Base-by-base conservation (phyloP, 2,888 invertebrate species). In the Sarcophaga carnaria region DNA sequence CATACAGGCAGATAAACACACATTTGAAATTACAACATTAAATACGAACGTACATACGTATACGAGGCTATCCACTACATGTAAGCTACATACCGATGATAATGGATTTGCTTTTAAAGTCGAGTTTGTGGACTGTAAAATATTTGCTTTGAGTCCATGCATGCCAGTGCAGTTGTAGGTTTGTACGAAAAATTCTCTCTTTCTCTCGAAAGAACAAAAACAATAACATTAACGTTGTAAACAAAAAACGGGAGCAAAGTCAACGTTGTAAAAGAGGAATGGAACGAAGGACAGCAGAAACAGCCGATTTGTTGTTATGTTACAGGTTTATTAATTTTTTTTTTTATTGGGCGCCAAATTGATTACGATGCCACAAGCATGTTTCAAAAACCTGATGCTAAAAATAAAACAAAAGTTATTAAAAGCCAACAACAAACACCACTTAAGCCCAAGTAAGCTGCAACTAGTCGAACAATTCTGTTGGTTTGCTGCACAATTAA, bases 321-420 rank as follows among this genome's bases (percentile, higher is more conserved):
- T 37, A 62, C 12, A 74, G 77, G n/a, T n/a, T n/a, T n/a, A n/a
- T n/a, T n/a, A n/a, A n/a, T 74, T 81, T 85, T 81, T 81, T 85
- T 81, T 85, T 85, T 81, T 85, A 85, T 85, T 81, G 74, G 81
- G 74, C 85, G 85, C 85, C 85, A 85, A 85, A 81, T 81, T 85
- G 77, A 85, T 85, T 81, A 75, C 62, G 74, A 69, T 85, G 74
- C 72, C 74, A n/a, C 74, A 74, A n/a, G n/a, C 78, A 81, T 81
- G 81, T 27, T 85, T 78, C 69, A 17, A 37, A 27, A 49, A 67
- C 12, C 5, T 45, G 6, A 27, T 27, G 2, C 27, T n/a, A 27
- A 27, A 27, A 10, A 12, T 54, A 59, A 27, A 27, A 59, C 64
- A 54, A 66, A 66, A 66, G 37, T n/a, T 12, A 12, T 45, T 59